A percentile compares a stretch with the other conserved stretches of the same genome.
Conservation (phyloP, 2,888 invertebrate species). For the Heliconius erato region DNA sequence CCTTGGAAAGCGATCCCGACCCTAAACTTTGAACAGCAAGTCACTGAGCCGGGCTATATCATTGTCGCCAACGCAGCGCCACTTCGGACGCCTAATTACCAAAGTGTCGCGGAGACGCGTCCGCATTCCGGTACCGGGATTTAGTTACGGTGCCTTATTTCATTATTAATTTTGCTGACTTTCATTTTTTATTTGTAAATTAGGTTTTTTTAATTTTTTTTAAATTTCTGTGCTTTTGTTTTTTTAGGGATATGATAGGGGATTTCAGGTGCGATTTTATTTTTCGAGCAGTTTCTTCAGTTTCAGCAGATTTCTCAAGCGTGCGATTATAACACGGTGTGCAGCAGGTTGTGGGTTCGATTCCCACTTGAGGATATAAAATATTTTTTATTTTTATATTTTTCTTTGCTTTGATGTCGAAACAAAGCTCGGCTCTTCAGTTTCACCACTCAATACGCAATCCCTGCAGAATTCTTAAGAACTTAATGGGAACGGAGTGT, state of each 20-base stretch:
- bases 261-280: neutral
- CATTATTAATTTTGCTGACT: constrained; percentile 13
- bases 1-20: constrained; percentile 38
- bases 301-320: no score
- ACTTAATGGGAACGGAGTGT: no score
- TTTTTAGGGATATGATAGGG: neutral
- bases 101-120: constrained; percentile 55
- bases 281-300: no score
- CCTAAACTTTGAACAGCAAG: constrained; percentile 48
- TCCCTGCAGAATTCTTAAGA: no score
- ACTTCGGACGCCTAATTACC: constrained; percentile 57
- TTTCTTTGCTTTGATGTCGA: no score
- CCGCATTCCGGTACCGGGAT: constrained; percentile 54
- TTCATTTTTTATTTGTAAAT: neutral
- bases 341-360: no score
- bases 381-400: no score
- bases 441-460: no score
- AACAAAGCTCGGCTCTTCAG: no score
- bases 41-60: constrained; percentile 47
- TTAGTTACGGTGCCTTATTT: constrained; percentile 33
- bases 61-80: constrained; percentile 50
- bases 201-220: neutral
- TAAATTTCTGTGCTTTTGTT: neutral
- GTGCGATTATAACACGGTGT: no score
- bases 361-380: no score